Base-by-base conservation (phyloP, 2,888 invertebrate species). In the Drosophila kokeensis region DNA sequence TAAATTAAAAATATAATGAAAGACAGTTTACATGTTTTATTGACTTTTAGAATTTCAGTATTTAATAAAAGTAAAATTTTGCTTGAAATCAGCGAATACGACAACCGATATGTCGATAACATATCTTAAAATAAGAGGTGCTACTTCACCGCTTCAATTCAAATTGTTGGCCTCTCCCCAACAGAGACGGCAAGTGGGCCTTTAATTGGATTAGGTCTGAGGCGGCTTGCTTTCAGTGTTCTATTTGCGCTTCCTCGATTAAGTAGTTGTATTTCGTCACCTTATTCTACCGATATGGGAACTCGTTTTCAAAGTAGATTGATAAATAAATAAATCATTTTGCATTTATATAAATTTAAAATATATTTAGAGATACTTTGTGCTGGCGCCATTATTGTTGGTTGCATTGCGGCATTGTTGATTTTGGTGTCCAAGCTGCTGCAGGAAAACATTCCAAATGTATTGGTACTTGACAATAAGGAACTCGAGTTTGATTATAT, bases 401-500 rank as follows among this genome's bases (percentile, higher is more conserved):
- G 76, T 1, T 57, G 84, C 18, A 29, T 91, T 4, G 83, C 91
- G 3, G 73, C 84, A 50, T 10, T 92, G 32, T 83, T 91, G 75
- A 73, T 91, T 65, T 38, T 88, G 7, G 65, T 91, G 36, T 80
- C 82, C 24, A 78, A 81, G 13, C 66, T 91, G 34, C 69, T 92
- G 3, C 81, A 89, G 27, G 84, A 92, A 54, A 71, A 76, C 29
- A 69, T 91, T 30, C 86, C 91, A 2, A 92, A 91, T 73, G 63
- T 83, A 2, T 69, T 92, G 36, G 53, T 18, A 0, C 74, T 86
- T 1, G 49, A 69, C n/a, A 77, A 83, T 21, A 84, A 75, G n/a
- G 69, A 80, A 7, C 87, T 87, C 48, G 69, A 73, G 4, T 92
- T 92, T 57, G 92, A 92, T 72, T 92, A 92, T 78, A 90, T 92